Conservation (phyloP, 92 coral and sea anemone species). For the Epizoanthus illoricatus region DNA sequence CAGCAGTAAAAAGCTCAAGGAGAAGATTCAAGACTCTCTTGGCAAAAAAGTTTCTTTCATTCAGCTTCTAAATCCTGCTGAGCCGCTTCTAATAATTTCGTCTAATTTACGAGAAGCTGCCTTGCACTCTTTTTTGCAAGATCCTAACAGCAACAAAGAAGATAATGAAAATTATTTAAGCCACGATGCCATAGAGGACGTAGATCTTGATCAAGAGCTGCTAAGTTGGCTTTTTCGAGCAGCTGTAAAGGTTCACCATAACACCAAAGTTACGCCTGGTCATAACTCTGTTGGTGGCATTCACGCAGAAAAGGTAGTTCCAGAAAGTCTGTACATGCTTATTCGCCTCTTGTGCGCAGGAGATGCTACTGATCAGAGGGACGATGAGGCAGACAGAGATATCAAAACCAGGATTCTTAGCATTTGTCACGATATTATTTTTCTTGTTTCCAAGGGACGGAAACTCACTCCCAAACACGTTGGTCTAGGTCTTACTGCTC, state of each 20-base stretch:
- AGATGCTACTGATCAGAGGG: slow-evolving; percentile 11
- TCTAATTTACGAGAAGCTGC: too few relatives aligned
- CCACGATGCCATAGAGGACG: too few relatives aligned
- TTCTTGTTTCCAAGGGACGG: slow-evolving; percentile 46
- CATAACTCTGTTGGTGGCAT: slow-evolving; percentile 43
- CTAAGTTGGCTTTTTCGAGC: slow-evolving; percentile 63
- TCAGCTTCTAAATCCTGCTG: too few relatives aligned
- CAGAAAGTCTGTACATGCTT: slow-evolving; percentile 39
- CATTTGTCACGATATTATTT: slow-evolving; percentile 68
- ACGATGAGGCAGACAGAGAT: neutral
- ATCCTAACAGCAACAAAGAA: too few relatives aligned
- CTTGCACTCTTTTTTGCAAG: too few relatives aligned
- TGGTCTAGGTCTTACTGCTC: slow-evolving; percentile 69
- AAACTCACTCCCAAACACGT: slow-evolving; percentile 64
- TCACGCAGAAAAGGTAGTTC: slow-evolving; percentile 46
- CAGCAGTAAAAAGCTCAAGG: neutral
- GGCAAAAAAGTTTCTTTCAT: too few relatives aligned
- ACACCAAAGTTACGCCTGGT: slow-evolving; percentile 41
- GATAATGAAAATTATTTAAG: too few relatives aligned
- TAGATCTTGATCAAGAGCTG: too few relatives aligned
- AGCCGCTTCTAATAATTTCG: too few relatives aligned
- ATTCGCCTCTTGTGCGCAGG: slow-evolving; percentile 53
- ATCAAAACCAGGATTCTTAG: slow-evolving; percentile 53
- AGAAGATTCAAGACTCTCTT: slow-evolving; percentile 13
- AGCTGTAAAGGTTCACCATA: slow-evolving; percentile 50